Conservation (phyloP, 2,797 vertebrate genomes). For the Pseudochaenichthys georgianus region DNA sequence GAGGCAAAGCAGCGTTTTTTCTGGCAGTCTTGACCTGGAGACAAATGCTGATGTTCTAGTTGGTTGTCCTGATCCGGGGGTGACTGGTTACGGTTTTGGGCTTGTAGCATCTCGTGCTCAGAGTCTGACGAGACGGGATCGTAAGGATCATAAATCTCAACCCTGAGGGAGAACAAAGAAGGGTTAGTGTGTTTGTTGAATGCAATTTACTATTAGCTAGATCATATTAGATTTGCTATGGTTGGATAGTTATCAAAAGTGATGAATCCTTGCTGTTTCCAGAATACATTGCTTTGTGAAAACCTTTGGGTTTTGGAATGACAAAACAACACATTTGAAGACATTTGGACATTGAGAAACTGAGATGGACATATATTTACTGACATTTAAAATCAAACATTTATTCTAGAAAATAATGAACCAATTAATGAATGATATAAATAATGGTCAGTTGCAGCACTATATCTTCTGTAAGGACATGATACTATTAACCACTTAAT, state of each 20-base stretch:
- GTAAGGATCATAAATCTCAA: conserved; percentile 93
- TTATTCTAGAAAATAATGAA: no score
- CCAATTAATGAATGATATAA: no score
- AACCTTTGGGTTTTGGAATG: no score
- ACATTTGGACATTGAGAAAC: no score
- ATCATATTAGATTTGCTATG: no score
- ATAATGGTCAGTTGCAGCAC: neutral
- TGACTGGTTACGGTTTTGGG: conserved; percentile 75
- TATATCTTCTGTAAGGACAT: neutral
- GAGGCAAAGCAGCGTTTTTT: conserved; percentile 86
- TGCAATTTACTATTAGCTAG: neutral
- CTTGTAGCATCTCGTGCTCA: conserved; percentile 39
- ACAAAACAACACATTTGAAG: no score
- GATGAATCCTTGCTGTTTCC: no score
- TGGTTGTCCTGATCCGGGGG: conserved; percentile 7
- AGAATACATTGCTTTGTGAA: no score
- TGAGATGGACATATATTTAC: no score
- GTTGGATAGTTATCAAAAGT: no score
- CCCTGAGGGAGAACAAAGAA: conserved; percentile 82
- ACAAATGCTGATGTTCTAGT: conserved; percentile 71
- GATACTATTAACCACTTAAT: neutral
- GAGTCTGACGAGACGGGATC: conserved; percentile 89
- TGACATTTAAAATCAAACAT: no score
- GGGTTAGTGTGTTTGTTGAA: neutral
- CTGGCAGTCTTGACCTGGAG: conserved; percentile 80